phyloP scores from a whole-genome alignment of 2,797 vertebrate genomes.

The Cossypha polioptera region DNA sequence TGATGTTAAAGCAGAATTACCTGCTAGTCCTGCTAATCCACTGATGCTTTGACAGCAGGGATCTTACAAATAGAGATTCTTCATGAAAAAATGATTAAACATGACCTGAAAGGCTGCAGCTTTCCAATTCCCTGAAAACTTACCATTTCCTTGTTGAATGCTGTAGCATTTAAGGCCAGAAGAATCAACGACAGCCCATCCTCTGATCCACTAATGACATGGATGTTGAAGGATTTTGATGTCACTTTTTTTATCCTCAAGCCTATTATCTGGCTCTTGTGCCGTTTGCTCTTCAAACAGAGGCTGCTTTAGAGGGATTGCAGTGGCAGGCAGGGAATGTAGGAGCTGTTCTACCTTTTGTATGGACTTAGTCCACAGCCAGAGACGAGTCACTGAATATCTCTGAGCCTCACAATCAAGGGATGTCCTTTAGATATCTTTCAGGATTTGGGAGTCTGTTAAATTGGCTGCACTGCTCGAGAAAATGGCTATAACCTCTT shows the following conservation, averaged over 20 bases:
- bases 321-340: not conserved
- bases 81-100: slow-evolving; percentile 32
- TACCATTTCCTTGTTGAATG: not conserved
- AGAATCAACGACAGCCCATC: not conserved
- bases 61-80: slow-evolving; percentile 18
- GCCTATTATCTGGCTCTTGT: slow-evolving; percentile 17
- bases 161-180: not conserved
- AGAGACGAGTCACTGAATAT: not conserved
- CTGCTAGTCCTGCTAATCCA: slow-evolving; percentile 49
- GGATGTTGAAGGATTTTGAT: slow-evolving; percentile 52
- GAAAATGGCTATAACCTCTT: not conserved
- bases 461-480: not conserved
- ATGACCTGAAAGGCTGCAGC: not conserved
- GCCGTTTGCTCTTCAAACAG: not conserved
- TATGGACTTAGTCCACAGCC: not conserved
- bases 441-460: not conserved
- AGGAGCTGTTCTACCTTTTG: not conserved
- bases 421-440: not conserved
- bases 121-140: slow-evolving; percentile 26
- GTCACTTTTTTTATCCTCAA: slow-evolving; percentile 54
- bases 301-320: not conserved
- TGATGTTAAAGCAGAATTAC: slow-evolving; percentile 31
- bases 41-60: slow-evolving; percentile 21
- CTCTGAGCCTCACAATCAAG: not conserved
- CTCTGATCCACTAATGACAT: slow-evolving; percentile 43